These are phyloP conservation scores for Actinopyga echinites DNA, from an alignment of 53 echinoderm and acorn worm genomes.

Conservation along the genomic window DNA sequence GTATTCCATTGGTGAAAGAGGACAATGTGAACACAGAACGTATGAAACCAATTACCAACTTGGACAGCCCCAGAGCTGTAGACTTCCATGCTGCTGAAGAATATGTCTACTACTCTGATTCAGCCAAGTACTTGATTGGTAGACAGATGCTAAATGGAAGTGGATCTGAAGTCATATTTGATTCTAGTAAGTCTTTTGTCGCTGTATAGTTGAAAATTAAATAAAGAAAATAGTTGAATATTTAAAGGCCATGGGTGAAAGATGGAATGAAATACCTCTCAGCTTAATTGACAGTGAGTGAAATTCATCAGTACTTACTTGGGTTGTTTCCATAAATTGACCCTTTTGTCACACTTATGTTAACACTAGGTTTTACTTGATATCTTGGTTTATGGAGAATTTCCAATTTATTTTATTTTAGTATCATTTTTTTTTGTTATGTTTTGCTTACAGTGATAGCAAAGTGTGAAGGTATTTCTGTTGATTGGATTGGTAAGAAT, in stretches of 20 bases:
- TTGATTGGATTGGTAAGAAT: slow-evolving; percentile 93
- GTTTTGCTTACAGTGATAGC: slow-evolving; percentile 57
- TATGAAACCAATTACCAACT: slow-evolving; percentile 76
- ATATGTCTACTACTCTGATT: slow-evolving; percentile 88
- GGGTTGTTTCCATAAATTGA: too few species aligned
- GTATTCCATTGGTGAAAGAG: slow-evolving; percentile 62
- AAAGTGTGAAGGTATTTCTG: slow-evolving; percentile 96
- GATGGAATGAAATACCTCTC: too few species aligned
- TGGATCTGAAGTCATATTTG: slow-evolving; percentile 49
- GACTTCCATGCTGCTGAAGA: slow-evolving; percentile 80
- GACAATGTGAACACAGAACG: slow-evolving; percentile 50
- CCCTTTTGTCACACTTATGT: too few species aligned
- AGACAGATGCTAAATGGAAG: slow-evolving; percentile 70
- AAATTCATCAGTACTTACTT: too few species aligned
- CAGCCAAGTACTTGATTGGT: slow-evolving; percentile 71
- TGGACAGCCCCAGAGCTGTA: slow-evolving; percentile 84
- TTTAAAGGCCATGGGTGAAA: too few species aligned
- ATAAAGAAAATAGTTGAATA: too few species aligned
- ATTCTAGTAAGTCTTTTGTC: slow-evolving; percentile 55
- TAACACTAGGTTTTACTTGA: background rate
- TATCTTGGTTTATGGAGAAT: background rate
- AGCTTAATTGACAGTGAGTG: too few species aligned
- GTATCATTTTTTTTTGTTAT: background rate
- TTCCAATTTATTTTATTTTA: background rate
- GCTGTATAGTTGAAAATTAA: too few species aligned